Conservation (phyloP, 2,888 invertebrate genomes). For the Odontocolon sp. region DNA sequence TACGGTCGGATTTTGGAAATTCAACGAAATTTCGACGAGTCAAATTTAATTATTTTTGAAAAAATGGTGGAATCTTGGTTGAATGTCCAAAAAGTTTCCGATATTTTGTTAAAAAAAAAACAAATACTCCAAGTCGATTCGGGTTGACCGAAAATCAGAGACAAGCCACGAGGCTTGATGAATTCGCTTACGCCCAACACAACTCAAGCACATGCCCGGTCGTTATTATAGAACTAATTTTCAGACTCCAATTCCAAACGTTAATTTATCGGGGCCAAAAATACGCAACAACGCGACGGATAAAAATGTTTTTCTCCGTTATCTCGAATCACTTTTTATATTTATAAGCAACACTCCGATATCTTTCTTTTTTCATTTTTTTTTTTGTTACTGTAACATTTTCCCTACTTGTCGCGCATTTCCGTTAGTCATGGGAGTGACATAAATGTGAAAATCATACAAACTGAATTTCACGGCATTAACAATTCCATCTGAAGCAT, state of each 20-base stretch:
- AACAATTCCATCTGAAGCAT: constrained; percentile 50
- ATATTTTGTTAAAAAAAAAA: background rate
- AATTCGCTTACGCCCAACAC: background rate
- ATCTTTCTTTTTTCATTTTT: too few species aligned
- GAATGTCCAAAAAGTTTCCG: background rate
- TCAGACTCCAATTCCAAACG: background rate
- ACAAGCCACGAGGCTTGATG: background rate
- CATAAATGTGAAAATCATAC: background rate
- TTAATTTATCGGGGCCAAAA: constrained; percentile 28
- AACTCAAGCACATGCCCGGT: constrained; percentile 26
- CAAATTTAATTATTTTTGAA: too few species aligned
- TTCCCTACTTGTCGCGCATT: constrained; percentile 47
- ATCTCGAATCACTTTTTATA: constrained; percentile 47
- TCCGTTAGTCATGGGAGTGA: constrained; percentile 10
- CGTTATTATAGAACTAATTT: background rate
- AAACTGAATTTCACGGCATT: constrained; percentile 22
- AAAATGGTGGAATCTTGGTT: too few species aligned
- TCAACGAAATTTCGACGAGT: too few species aligned
- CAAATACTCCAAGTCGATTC: too few species aligned
- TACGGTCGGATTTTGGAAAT: too few species aligned
- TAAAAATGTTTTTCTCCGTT: background rate
- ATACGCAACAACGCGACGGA: constrained; percentile 2
- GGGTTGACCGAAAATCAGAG: too few species aligned
- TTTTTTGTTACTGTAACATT: constrained; percentile 34
- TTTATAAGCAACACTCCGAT: constrained; percentile 47